Evolutionary conservation across 2,113 vertebrate genomes (phyloP).

Genomic region (Chaenogobius annularis): DNA sequence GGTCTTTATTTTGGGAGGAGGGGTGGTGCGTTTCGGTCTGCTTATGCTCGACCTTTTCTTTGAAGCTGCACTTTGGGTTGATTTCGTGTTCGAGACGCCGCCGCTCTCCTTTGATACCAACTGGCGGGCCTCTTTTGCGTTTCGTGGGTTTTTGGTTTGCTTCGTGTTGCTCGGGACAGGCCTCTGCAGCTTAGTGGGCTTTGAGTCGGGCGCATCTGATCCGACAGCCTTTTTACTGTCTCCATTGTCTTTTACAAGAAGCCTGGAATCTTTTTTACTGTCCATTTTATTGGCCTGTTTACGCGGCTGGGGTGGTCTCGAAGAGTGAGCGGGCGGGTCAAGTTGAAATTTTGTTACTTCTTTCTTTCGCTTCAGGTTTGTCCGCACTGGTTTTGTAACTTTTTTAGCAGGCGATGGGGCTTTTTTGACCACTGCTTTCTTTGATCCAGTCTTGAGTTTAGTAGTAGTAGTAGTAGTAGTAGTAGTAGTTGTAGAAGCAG

Average conservation of each 20-base stretch:
- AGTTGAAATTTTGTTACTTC: conserved; percentile 65
- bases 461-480: conserved; percentile 22
- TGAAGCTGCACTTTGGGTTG: conserved; percentile 9
- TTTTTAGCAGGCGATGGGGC: conserved; percentile 30
- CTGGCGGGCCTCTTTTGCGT: conserved; percentile 14
- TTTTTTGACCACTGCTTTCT: conserved; percentile 20
- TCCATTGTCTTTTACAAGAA: conserved; percentile 7
- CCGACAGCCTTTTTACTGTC: conserved; percentile 24
- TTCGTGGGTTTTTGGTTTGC: conserved; percentile 13
- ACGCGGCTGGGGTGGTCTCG: neutral
- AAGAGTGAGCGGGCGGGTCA: conserved; percentile 59
- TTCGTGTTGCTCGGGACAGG: conserved; percentile 15
- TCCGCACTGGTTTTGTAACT: conserved; percentile 29
- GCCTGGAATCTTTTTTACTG: conserved; percentile 31
- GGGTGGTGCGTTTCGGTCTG: conserved; percentile 10
- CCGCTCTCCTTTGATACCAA: conserved; percentile 15
- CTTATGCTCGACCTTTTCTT: conserved; percentile 19
- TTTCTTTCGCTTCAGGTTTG: conserved; percentile 31
- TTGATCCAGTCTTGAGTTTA: conserved; percentile 26
- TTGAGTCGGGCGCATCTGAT: conserved; percentile 38
- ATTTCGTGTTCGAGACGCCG: conserved; percentile 8
- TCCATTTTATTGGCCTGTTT: conserved; percentile 27
- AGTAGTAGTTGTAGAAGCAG: neutral
- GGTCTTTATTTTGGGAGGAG: conserved; percentile 28
- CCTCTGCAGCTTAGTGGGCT: conserved; percentile 13